A percentile compares a stretch with the other conserved stretches of the same genome.
These are phyloP conservation scores for Sepioteuthis lessoniana DNA, from an alignment of 2,888 invertebrate genomes.

Conservation along the genomic window DNA sequence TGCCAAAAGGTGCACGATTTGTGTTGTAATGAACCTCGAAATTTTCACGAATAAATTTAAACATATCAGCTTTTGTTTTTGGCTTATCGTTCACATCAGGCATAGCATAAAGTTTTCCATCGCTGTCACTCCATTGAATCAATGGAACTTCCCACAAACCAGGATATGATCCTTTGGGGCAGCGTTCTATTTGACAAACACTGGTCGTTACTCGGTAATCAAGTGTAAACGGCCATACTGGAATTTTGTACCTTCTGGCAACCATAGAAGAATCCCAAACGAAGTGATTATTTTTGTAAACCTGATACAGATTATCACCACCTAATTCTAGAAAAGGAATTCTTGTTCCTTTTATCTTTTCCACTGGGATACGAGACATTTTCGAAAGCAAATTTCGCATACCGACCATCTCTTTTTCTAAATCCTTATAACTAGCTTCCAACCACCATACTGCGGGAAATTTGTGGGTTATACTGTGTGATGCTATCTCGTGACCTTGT, in stretches of 20 bases:
- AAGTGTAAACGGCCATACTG: slow-evolving; percentile 94
- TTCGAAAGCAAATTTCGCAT: slow-evolving; percentile 88
- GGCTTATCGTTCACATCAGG: slow-evolving; percentile 59
- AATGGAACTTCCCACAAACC: slow-evolving; percentile 82
- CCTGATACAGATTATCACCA: slow-evolving; percentile 90
- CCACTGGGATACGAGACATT: slow-evolving; percentile 85
- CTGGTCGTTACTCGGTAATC: slow-evolving; percentile 78
- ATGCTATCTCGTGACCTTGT: slow-evolving; percentile 96
- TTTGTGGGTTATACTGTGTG: slow-evolving; percentile 85
- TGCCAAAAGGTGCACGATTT: slow-evolving; percentile 84
- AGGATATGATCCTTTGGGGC: slow-evolving; percentile 69
- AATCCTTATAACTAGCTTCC: slow-evolving; percentile 90
- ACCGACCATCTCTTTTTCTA: slow-evolving; percentile 93
- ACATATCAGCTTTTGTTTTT: slow-evolving; percentile 52
- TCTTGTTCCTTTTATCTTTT: slow-evolving; percentile 91
- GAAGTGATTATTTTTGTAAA: slow-evolving; percentile 93
- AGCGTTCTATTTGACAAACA: slow-evolving; percentile 55
- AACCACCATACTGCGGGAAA: slow-evolving; percentile 76
- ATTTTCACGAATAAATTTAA: slow-evolving; percentile 81
- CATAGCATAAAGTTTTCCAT: slow-evolving; percentile 63
- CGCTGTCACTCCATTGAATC: slow-evolving; percentile 64
- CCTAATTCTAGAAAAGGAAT: slow-evolving; percentile 89
- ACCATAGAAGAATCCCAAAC: slow-evolving; percentile 94
- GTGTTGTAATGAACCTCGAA: slow-evolving; percentile 82
- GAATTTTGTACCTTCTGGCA: slow-evolving; percentile 78